Conservation (phyloP, 2,797 vertebrate species). For the Sebastes trivittatus region DNA sequence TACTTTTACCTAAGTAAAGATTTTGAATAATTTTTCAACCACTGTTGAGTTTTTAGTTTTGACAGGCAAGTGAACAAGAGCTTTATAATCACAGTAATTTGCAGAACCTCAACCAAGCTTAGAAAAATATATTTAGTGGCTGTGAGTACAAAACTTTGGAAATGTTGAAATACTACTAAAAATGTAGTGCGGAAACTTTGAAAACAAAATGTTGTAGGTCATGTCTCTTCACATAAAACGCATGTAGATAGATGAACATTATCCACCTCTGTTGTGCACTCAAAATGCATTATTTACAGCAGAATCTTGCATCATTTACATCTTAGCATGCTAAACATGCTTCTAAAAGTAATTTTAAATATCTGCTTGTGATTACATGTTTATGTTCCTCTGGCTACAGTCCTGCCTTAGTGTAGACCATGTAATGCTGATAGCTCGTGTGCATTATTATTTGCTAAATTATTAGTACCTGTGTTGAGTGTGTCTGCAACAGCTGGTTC, state of each 20-base stretch:
- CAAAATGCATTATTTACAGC: neutral
- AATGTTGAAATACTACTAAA: too few relatives aligned
- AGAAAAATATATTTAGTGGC: neutral
- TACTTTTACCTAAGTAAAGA: neutral
- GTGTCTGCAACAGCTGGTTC: slow-evolving; percentile 13
- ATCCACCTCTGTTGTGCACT: neutral
- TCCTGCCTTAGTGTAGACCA: neutral
- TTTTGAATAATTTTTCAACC: neutral
- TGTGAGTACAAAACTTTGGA: neutral
- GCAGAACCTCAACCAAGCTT: neutral
- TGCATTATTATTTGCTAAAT: neutral
- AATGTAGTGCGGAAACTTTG: neutral
- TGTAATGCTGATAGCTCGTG: neutral
- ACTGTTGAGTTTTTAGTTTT: neutral
- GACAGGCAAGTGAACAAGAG: neutral
- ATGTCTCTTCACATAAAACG: neutral
- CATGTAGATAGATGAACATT: neutral
- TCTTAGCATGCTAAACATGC: neutral
- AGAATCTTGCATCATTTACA: neutral
- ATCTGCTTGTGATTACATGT: neutral
- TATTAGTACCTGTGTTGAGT: slow-evolving; percentile 70
- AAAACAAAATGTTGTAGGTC: neutral
- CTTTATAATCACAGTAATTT: neutral
- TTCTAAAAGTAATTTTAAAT: neutral
- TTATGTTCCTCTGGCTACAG: neutral